phyloP scores from a whole-genome alignment of 2,888 invertebrate genomes.

The Phyllotreta striolata region DNA sequence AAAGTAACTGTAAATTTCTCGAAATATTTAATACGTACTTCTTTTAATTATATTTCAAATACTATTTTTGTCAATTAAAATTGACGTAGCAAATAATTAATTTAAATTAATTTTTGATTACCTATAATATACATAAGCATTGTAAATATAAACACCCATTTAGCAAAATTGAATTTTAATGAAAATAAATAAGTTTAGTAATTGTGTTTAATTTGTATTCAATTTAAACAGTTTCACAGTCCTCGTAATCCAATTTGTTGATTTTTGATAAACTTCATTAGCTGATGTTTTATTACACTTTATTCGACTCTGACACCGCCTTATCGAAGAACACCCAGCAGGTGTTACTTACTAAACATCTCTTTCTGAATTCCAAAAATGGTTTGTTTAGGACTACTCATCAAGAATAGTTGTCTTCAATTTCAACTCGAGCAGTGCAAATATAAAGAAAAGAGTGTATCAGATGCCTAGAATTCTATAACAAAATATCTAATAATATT shows the following conservation, averaged over 20 bases:
- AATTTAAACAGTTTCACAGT: no score
- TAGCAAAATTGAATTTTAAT: slow-evolving; percentile 3
- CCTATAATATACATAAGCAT: background rate
- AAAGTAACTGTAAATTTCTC: no score
- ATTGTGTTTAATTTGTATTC: no score
- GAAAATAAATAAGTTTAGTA: background rate
- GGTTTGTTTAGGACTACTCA: slow-evolving; percentile 31
- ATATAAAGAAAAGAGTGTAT: slow-evolving; percentile 13
- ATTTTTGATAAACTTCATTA: background rate
- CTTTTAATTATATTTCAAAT: no score
- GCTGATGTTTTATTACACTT: background rate
- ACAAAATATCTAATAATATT: slow-evolving; percentile 8
- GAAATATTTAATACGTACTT: no score
- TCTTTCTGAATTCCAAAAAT: slow-evolving; percentile 25
- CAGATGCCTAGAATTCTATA: slow-evolving; percentile 3
- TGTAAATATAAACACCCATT: slow-evolving; percentile 3
- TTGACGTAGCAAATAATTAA: slow-evolving; percentile 3
- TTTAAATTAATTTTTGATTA: slow-evolving; percentile 2
- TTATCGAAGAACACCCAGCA: slow-evolving; percentile 13
- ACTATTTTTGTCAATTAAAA: background rate
- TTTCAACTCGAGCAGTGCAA: slow-evolving; percentile 18
- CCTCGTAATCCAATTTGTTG: no score
- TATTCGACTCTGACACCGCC: slow-evolving; percentile 13
- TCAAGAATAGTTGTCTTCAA: slow-evolving; percentile 19
- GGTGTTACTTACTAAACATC: slow-evolving; percentile 29